These are phyloP conservation scores for Gnatocerus cornutus DNA, from an alignment of 2,888 invertebrate species.

Conservation along the genomic window DNA sequence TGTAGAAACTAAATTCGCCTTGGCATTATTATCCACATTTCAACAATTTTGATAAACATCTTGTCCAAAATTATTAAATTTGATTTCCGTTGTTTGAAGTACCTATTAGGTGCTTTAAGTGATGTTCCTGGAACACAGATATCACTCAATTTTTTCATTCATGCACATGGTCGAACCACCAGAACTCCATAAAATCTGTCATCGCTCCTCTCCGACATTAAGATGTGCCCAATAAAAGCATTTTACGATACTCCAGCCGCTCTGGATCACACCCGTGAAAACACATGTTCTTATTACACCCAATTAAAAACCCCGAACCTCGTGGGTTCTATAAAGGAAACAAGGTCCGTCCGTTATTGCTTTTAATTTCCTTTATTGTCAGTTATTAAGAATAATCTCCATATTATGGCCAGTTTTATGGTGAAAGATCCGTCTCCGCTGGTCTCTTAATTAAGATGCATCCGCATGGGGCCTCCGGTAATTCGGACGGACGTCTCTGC, in stretches of 20 bases:
- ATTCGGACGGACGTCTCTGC: conserved; percentile 14
- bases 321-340: conserved; percentile 42
- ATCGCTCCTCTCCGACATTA: conserved; percentile 56
- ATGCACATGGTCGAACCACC: neutral
- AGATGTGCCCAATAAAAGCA: conserved; percentile 60
- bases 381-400: conserved; percentile 46
- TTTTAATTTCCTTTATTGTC: conserved; percentile 46
- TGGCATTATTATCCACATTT: no score
- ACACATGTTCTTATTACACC: conserved; percentile 63
- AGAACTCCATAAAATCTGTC: conserved; percentile 63
- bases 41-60: no score
- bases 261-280: conserved; percentile 57
- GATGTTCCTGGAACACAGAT: neutral
- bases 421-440: conserved; percentile 46
- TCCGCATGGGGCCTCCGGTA: conserved; percentile 29
- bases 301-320: conserved; percentile 56
- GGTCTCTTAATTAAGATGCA: conserved; percentile 47
- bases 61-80: no score
- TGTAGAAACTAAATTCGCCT: no score
- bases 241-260: conserved; percentile 63
- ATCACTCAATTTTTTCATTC: neutral
- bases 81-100: no score
- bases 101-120: no score
- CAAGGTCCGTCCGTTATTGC: conserved; percentile 38
- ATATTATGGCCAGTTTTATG: conserved; percentile 44